Evolutionary conservation across 1,140 invertebrate species (phyloP).

Genomic region (Wasmannia auropunctata): DNA sequence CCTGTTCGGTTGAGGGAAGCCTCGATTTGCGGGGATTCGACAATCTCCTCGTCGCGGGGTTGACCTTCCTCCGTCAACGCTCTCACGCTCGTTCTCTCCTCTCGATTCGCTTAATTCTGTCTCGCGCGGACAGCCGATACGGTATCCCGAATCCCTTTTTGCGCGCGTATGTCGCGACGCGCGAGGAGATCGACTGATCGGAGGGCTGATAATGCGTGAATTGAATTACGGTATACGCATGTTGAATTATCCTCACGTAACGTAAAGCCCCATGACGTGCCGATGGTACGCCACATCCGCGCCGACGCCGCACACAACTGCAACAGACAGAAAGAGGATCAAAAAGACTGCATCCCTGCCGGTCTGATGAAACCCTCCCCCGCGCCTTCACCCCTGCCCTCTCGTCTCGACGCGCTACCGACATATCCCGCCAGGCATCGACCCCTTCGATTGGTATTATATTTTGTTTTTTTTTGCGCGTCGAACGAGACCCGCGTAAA

Average conservation of each 20-base stretch:
- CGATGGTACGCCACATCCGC: slow-evolving; percentile 83
- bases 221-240: slow-evolving; percentile 79
- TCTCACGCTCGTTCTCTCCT: neutral
- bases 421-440: slow-evolving; percentile 6
- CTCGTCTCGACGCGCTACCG: neutral
- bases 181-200: slow-evolving; percentile 28
- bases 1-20: neutral
- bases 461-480: neutral
- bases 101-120: neutral
- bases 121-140: neutral
- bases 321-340: slow-evolving; percentile 74
- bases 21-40: neutral
- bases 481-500: neutral
- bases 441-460: neutral
- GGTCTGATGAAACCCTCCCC: neutral
- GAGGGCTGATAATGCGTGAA: slow-evolving; percentile 73
- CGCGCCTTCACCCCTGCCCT: too few relatives aligned
- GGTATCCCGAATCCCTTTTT: neutral
- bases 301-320: slow-evolving; percentile 84
- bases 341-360: slow-evolving; percentile 32
- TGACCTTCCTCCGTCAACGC: too few relatives aligned
- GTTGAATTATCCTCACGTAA: slow-evolving; percentile 83
- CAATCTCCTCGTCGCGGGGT: too few relatives aligned
- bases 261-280: slow-evolving; percentile 83
- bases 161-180: neutral